Evolutionary conservation across 2,797 vertebrate genomes (phyloP).

Genomic region (Glossophaga mutica): DNA sequence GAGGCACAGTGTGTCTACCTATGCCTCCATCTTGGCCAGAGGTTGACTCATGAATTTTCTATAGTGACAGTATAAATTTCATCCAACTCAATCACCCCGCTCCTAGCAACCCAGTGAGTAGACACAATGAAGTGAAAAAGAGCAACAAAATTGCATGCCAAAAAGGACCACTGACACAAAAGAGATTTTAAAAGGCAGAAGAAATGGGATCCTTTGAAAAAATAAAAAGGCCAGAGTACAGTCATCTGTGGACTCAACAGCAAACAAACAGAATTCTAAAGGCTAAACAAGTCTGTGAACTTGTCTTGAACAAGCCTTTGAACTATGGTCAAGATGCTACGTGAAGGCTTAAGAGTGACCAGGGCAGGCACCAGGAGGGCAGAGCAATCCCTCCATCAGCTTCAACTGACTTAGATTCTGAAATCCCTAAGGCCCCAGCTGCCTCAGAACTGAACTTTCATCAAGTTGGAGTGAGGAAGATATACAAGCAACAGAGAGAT

Average conservation of each 20-base stretch:
- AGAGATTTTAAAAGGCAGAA: background rate
- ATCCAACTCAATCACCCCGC: background rate
- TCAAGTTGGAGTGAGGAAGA: background rate
- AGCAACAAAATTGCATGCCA: background rate
- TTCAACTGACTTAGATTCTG: background rate
- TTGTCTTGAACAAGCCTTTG: background rate
- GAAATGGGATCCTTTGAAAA: background rate
- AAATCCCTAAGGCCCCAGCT: background rate
- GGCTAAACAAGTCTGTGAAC: background rate
- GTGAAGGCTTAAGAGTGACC: background rate
- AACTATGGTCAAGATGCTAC: background rate
- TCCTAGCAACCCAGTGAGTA: background rate
- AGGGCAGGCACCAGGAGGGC: too few relatives aligned
- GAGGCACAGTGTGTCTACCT: too few relatives aligned
- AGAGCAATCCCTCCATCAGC: background rate
- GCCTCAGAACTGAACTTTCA: background rate
- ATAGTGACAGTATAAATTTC: background rate
- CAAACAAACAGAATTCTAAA: background rate
- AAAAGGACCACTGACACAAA: background rate
- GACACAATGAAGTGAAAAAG: background rate
- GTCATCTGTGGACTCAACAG: background rate
- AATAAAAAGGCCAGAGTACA: background rate
- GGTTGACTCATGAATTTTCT: background rate
- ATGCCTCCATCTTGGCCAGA: too few relatives aligned
- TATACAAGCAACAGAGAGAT: background rate